These are phyloP conservation scores for Oxyruncus cristatus DNA, from an alignment of 2,113 vertebrate species.

Conservation along the genomic window DNA sequence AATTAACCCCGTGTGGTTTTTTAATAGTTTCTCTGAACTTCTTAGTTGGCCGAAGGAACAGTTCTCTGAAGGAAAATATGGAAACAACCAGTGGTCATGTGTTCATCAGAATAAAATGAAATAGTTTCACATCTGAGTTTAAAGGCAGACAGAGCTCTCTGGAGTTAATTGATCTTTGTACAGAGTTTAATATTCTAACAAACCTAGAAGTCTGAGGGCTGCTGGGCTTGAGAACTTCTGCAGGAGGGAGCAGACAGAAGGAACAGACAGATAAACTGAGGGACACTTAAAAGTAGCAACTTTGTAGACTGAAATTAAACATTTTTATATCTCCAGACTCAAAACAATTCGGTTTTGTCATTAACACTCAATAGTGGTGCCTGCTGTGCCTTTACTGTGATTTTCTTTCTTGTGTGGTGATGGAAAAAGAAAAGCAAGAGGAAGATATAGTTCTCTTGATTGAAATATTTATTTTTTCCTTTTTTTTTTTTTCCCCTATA, in stretches of 20 bases:
- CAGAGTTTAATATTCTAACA: background rate
- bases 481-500: background rate
- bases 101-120: background rate
- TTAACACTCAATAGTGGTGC: background rate
- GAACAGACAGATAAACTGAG: background rate
- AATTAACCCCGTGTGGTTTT: background rate
- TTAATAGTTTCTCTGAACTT: background rate
- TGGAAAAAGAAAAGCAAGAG: background rate
- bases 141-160: background rate
- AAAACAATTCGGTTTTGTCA: background rate
- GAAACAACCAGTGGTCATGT: background rate
- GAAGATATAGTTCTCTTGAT: background rate
- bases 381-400: constrained; percentile 1
- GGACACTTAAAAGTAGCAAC: background rate
- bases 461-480: background rate
- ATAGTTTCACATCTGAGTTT: background rate
- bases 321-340: background rate
- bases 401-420: background rate
- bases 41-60: background rate
- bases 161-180: background rate
- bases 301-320: background rate
- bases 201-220: background rate
- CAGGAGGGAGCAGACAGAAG: background rate
- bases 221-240: background rate
- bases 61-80: background rate